A percentile compares a stretch with the other conserved stretches of the same genome.
Evolutionary conservation across 1,140 invertebrate species (phyloP).

Genomic region (Diachasma alloeum): DNA sequence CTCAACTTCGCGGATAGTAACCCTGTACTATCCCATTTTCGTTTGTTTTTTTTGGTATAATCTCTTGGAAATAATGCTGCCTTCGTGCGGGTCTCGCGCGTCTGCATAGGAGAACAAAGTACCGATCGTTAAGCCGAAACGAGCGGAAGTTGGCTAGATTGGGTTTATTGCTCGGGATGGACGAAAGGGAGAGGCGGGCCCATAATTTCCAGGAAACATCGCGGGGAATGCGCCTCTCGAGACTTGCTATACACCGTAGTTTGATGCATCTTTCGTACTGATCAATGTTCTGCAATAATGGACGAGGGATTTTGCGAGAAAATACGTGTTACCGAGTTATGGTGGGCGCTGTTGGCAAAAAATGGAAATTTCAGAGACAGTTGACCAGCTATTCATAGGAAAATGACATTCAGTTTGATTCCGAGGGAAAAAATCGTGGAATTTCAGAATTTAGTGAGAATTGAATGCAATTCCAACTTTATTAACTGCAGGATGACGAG

Average conservation of each 20-base stretch:
- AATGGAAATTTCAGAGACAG: too few relatives aligned
- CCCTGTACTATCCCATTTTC: background rate
- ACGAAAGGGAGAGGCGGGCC: conserved; percentile 2
- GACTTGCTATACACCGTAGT: background rate
- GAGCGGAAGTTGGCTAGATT: conserved; percentile 24
- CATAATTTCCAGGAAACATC: conserved; percentile 20
- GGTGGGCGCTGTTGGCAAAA: background rate
- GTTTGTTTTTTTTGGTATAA: background rate
- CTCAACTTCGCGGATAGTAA: background rate
- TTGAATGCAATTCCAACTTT: too few relatives aligned
- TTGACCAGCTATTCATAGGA: too few relatives aligned
- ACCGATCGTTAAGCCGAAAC: conserved; percentile 25
- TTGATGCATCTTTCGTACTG: background rate
- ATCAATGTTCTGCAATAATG: background rate
- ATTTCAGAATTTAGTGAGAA: too few relatives aligned
- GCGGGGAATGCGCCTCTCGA: background rate
- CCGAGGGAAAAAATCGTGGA: too few relatives aligned
- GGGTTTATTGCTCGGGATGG: conserved; percentile 24
- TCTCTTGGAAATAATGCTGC: conserved; percentile 5
- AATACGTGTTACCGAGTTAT: background rate
- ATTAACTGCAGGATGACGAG: too few relatives aligned
- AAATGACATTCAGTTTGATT: too few relatives aligned
- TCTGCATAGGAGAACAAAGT: conserved; percentile 20
- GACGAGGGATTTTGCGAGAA: background rate
- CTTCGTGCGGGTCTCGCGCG: conserved; percentile 18